Evolutionary conservation across 2,888 invertebrate genomes (phyloP).

Genomic region (Temnothorax ravouxi): DNA sequence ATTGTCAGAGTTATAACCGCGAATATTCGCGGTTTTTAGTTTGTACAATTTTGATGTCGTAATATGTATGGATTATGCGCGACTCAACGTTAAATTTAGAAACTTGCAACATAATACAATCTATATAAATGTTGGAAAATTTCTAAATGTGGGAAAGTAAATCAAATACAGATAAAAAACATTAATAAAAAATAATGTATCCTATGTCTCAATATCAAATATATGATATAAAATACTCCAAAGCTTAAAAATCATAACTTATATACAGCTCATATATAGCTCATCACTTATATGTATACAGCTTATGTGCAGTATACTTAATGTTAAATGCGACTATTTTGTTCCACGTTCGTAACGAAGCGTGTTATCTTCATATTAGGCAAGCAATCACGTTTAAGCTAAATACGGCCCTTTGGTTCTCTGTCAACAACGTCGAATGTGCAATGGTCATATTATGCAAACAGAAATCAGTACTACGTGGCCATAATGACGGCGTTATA

Average conservation of each 20-base stretch:
- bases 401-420: constrained; percentile 25
- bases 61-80: background rate
- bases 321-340: background rate
- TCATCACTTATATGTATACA: background rate
- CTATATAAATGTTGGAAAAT: background rate
- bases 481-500: background rate
- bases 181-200: background rate
- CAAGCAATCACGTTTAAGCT: constrained; percentile 10
- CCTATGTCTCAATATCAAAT: background rate
- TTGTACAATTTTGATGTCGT: constrained; percentile 12
- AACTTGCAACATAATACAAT: background rate
- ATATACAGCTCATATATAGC: no score
- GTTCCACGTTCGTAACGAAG: background rate
- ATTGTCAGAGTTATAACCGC: constrained; percentile 17
- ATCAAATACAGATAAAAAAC: background rate
- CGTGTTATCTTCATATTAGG: constrained; percentile 18
- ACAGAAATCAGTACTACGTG: background rate
- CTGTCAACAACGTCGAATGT: constrained; percentile 22
- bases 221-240: background rate
- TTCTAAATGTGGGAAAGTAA: background rate
- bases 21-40: constrained; percentile 7
- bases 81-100: background rate
- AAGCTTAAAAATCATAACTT: background rate
- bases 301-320: background rate
- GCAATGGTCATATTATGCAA: constrained; percentile 31